Percentiles rank a stretch among this genome's conserved stretches.
These are phyloP conservation scores for Fulica atra DNA, from an alignment of 2,113 vertebrate species.

Conservation along the genomic window DNA sequence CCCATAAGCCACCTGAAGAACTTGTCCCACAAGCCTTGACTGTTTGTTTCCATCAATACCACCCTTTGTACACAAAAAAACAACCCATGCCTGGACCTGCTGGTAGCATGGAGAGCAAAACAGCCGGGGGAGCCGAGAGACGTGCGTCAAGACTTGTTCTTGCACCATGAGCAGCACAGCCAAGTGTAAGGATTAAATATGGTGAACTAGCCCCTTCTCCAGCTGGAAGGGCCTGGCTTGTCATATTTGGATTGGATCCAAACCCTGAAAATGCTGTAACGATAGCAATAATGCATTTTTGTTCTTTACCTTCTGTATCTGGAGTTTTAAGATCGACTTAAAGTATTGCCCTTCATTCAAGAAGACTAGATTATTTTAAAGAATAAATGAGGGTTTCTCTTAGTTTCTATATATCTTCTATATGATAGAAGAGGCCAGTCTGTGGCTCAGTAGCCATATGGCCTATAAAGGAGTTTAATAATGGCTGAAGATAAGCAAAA, in stretches of 20 bases:
- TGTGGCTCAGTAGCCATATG: fast-evolving
- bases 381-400: not conserved
- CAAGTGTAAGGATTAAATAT: not conserved
- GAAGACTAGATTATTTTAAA: not conserved
- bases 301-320: not conserved
- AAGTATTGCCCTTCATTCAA: not conserved
- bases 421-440: not conserved
- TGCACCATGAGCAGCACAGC: not conserved
- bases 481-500: not conserved
- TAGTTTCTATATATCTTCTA: not conserved
- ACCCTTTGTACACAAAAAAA: slow-evolving; percentile 64
- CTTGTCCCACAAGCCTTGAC: slow-evolving; percentile 58
- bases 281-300: not conserved
- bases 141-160: slow-evolving; percentile 1
- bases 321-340: not conserved
- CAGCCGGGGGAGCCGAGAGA: not conserved
- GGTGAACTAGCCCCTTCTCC: not conserved
- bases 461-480: not conserved
- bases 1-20: slow-evolving; percentile 65
- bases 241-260: not conserved
- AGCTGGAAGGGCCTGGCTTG: fast-evolving
- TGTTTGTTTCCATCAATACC: slow-evolving; percentile 70
- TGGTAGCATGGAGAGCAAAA: slow-evolving; percentile 13
- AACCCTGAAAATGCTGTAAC: not conserved
- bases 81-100: slow-evolving; percentile 42